A percentile compares a stretch with the other conserved stretches of the same genome.
These are phyloP conservation scores for Orthonyx spaldingii DNA, from an alignment of 2,113 vertebrate genomes.

Conservation along the genomic window DNA sequence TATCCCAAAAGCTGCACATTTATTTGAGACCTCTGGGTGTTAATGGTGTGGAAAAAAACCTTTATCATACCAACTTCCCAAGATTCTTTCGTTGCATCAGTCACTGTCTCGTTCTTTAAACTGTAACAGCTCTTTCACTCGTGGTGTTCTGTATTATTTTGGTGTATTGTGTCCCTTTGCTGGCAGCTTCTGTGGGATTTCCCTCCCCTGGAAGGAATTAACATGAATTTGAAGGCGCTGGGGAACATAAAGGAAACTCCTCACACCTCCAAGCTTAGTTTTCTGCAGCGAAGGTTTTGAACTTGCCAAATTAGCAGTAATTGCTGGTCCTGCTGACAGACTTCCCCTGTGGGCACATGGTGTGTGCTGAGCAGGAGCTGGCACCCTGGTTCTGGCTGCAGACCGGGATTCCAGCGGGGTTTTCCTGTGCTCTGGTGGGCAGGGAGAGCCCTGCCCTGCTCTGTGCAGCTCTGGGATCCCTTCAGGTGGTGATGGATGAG, in stretches of 20 bases:
- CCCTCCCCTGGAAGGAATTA: not conserved
- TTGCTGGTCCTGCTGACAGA: not conserved
- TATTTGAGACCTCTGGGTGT: not conserved
- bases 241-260: accelerated
- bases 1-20: not conserved
- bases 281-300: not conserved
- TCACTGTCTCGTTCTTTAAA: not conserved
- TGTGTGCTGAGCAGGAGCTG: no score
- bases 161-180: accelerated
- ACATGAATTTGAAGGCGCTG: accelerated
- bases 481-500: accelerated
- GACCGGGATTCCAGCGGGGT: accelerated
- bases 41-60: not conserved
- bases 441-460: not conserved
- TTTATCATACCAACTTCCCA: no score
- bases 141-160: accelerated
- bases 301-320: not conserved
- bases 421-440: accelerated
- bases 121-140: accelerated
- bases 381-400: accelerated
- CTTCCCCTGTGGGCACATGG: accelerated
- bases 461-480: no score
- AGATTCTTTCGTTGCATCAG: not conserved
- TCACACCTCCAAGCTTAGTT: not conserved
- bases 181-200: not conserved